A percentile compares a stretch with the other conserved stretches of the same genome.
These are phyloP conservation scores for Leptoclinus maculatus DNA, from an alignment of 2,797 vertebrate species.

Conservation along the genomic window DNA sequence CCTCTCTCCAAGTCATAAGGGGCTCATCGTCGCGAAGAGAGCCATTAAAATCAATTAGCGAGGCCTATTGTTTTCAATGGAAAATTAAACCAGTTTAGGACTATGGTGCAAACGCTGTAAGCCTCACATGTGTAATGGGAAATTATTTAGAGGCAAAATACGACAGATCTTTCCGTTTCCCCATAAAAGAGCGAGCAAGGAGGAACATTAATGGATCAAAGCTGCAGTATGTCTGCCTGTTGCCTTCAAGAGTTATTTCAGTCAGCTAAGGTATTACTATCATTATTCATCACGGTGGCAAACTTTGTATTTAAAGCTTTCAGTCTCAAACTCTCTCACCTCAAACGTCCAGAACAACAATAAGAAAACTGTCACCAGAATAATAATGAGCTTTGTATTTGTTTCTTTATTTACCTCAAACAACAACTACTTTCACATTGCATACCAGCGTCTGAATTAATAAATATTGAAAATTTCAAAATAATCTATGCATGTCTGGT, in stretches of 20 bases:
- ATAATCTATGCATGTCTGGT: not conserved
- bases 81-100: conserved; percentile 92
- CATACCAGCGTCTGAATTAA: not conserved
- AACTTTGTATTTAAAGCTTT: not conserved
- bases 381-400: not conserved
- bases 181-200: conserved; percentile 86
- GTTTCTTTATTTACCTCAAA: not conserved
- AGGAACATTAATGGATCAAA: conserved; percentile 28
- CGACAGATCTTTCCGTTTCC: conserved; percentile 87
- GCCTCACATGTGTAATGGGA: conserved; percentile 87
- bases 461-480: not conserved
- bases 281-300: conserved; percentile 12
- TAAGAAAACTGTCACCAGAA: not conserved
- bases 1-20: conserved; percentile 98
- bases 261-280: conserved; percentile 37
- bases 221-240: conserved; percentile 58
- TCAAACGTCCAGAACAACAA: not conserved
- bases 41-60: conserved; percentile 99
- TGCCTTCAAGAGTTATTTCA: conserved; percentile 50
- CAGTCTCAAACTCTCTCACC: not conserved
- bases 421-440: not conserved
- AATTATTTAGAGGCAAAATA: conserved; percentile 92
- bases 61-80: conserved; percentile 90
- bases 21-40: conserved; percentile 95
- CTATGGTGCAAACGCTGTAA: conserved; percentile 64